phyloP scores from a whole-genome alignment of 2,888 invertebrate species.

The Polyommatus icarus region DNA sequence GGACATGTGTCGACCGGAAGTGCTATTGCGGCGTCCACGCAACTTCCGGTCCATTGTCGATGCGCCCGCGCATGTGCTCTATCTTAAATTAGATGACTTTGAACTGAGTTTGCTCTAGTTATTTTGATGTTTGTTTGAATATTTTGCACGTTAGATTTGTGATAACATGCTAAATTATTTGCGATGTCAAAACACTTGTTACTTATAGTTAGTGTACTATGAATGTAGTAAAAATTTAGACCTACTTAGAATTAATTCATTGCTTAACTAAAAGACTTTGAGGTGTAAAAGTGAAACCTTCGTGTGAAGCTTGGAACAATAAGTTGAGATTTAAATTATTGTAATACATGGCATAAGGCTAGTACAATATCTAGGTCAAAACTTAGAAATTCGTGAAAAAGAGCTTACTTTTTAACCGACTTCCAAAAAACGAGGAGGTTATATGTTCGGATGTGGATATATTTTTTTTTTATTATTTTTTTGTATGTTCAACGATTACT shows the following conservation, averaged over 20 bases:
- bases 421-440: no score
- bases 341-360: constrained; percentile 42
- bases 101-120: constrained; percentile 4
- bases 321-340: not conserved
- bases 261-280: not conserved
- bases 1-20: constrained; percentile 53
- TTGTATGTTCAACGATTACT: no score
- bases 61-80: constrained; percentile 47
- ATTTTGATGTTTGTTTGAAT: not conserved
- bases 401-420: not conserved
- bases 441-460: no score
- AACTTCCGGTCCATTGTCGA: constrained; percentile 69
- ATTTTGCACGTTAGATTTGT: not conserved
- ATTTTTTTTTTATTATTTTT: no score
- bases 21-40: constrained; percentile 55
- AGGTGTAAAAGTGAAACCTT: constrained; percentile 4
- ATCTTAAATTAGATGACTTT: constrained; percentile 37
- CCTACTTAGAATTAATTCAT: not conserved
- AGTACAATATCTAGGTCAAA: constrained; percentile 51
- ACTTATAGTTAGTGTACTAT: not conserved
- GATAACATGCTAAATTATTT: not conserved
- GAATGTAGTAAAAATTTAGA: not conserved
- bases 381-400: not conserved
- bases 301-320: constrained; percentile 2
- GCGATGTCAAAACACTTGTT: not conserved